A percentile compares a stretch with the other conserved stretches of the same genome.
Conservation (phyloP, 1,140 invertebrate species). For the Lordiphosa mommai region DNA sequence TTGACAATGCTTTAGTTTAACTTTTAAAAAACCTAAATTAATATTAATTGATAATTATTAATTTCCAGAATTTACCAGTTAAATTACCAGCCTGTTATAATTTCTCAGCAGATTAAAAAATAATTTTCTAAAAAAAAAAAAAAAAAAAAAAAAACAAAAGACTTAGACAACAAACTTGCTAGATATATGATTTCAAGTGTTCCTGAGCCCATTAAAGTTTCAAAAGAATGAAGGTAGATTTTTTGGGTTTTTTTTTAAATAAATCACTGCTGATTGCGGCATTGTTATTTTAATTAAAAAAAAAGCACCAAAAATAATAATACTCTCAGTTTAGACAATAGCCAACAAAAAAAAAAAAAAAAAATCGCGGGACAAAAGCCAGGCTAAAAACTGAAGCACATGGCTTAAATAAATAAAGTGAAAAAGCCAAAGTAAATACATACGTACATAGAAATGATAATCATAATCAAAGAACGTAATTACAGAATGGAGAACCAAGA, state of each 20-base stretch:
- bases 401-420: constrained; percentile 53
- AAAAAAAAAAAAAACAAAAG: constrained; percentile 32
- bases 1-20: no score
- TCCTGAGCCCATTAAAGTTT: no score
- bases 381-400: constrained; percentile 49
- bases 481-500: constrained; percentile 27
- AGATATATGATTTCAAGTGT: neutral
- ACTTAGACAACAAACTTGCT: constrained; percentile 50
- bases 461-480: constrained; percentile 55
- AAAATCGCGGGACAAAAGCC: constrained; percentile 40
- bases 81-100: no score
- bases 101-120: neutral
- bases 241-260: constrained; percentile 54
- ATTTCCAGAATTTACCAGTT: no score
- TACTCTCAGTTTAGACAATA: constrained; percentile 3
- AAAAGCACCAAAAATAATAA: constrained; percentile 15
- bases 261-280: constrained; percentile 69
- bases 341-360: constrained; percentile 27
- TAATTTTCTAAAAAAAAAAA: neutral
- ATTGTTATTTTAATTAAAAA: constrained; percentile 71
- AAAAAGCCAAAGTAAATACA: constrained; percentile 35
- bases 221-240: constrained; percentile 5
- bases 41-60: no score
- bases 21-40: no score
- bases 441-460: constrained; percentile 27